Percentiles rank a stretch among this genome's conserved stretches.
These are phyloP conservation scores for Clitarchus hookeri DNA, from an alignment of 2,888 invertebrate species.

Conservation along the genomic window DNA sequence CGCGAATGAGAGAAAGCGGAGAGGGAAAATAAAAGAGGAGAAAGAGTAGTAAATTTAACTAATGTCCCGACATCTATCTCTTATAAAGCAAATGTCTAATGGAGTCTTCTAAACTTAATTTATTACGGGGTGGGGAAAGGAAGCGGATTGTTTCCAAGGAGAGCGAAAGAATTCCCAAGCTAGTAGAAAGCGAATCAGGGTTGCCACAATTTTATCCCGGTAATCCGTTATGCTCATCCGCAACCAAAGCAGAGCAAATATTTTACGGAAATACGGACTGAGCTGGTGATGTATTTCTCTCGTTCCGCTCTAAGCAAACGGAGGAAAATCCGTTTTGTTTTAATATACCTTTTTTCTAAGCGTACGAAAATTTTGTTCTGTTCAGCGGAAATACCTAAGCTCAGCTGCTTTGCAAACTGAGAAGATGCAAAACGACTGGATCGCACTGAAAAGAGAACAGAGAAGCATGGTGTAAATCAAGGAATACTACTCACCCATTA, in stretches of 20 bases:
- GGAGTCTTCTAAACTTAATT: constrained; percentile 1
- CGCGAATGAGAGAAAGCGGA: not conserved
- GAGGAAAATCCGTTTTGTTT: not conserved
- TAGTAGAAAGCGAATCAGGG: not conserved
- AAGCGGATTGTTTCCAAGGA: not conserved
- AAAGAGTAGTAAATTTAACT: not conserved
- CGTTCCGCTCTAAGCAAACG: not conserved
- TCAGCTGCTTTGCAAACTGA: too few species aligned
- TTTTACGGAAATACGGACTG: not conserved
- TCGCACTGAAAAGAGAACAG: too few species aligned
- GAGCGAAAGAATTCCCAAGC: not conserved
- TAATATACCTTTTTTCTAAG: too few species aligned
- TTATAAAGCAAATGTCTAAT: constrained; percentile 14
- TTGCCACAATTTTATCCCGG: not conserved
- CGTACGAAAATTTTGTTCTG: too few species aligned
- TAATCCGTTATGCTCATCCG: not conserved
- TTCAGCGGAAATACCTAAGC: too few species aligned
- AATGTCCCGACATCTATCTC: constrained; percentile 14
- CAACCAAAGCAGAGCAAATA: not conserved
- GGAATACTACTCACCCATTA: too few species aligned
- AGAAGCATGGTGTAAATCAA: too few species aligned
- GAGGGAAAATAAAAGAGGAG: not conserved
- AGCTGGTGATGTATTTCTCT: not conserved
- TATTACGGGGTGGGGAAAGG: not conserved
- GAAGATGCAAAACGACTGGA: too few species aligned